Percentiles rank a stretch among this genome's conserved stretches.
phyloP scores from a whole-genome alignment of 2,797 vertebrate genomes.

The Gallinago solitaria region DNA sequence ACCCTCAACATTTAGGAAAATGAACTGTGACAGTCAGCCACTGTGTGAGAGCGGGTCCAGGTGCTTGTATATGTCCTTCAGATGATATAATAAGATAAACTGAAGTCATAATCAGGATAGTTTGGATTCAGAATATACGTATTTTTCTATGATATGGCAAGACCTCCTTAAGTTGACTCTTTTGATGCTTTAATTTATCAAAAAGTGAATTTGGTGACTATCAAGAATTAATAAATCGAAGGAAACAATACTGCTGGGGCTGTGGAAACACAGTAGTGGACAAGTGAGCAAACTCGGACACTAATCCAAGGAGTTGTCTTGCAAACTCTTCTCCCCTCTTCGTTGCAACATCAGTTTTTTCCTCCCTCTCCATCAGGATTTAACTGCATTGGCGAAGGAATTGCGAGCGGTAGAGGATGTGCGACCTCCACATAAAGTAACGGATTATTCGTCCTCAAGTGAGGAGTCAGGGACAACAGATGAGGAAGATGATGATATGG shows the following conservation, averaged over 20 bases:
- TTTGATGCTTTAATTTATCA: not conserved
- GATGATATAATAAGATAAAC: not conserved
- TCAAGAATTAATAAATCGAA: not conserved
- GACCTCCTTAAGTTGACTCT: not conserved
- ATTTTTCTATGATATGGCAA: not conserved
- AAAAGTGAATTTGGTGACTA: not conserved
- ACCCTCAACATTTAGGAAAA: not conserved
- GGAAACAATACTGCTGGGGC: not conserved
- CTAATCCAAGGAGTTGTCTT: not conserved
- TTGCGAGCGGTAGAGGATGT: conserved; percentile 94
- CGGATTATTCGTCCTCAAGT: conserved; percentile 97
- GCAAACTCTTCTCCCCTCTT: not conserved
- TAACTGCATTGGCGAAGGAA: conserved; percentile 95
- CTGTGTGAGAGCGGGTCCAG: not conserved
- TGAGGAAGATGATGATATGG: conserved; percentile 96
- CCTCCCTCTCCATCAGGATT: conserved; percentile 79
- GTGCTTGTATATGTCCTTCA: not conserved
- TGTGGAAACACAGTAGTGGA: not conserved
- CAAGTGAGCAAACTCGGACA: not conserved
- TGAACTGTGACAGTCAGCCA: not conserved
- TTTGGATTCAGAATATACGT: not conserved
- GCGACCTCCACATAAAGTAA: conserved; percentile 94
- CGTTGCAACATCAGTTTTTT: not conserved
- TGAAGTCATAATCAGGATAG: not conserved
- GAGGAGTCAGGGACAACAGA: conserved; percentile 97